Base-by-base conservation (phyloP, 2,888 invertebrate genomes). In the Dolomedes plantarius region DNA sequence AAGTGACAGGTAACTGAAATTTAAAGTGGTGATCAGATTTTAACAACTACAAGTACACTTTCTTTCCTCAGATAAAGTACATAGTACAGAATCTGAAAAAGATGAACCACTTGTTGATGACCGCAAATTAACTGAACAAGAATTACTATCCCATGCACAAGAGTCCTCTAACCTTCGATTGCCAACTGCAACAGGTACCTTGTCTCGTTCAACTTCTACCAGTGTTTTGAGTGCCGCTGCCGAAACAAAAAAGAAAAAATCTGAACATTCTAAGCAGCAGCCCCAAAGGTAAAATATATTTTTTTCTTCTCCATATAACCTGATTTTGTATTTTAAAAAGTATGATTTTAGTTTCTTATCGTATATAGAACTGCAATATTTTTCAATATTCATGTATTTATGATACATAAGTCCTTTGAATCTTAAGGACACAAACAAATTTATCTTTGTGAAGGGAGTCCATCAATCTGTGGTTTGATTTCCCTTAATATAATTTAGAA, bases 61-160 rank as follows among this genome's bases (percentile, higher is more conserved):
- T 36, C 9, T 36, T 36, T 9, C 5, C 9, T 36, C 36, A 39
- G 56, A 77, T 29, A 36, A 23, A 6, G 41, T n/a, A 28, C 71
- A 64, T 6, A 11, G 19, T 19, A 7, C 79, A 32, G 69, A 56
- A 23, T 32, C 69, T 32, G 86, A 88, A 39, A 79, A 88, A 65
- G 82, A 82, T 32, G 82, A 88, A 46, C 71, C 80, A 11, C 39
- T 82, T 36, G 83, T 79, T 71, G 87, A 87, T 80, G 83, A 83
- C 67, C 89, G 91, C 13, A 90, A 90, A 28, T 83, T 91, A 32
- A 90, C 90, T 2, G 91, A 91, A 73, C 88, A 89, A 39, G 90
- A 90, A 69, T 81, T 90, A 27, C 71, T 89, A 5, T 88, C 89
- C 16, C 75, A 89, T 65, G 89, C 89, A 31, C 89, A 89, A 23